Evolutionary conservation across 23 tunicate genomes (phyloP), one percentile per base, ranked within the genome.

Genomic region (Botrylloides violaceus): DNA sequence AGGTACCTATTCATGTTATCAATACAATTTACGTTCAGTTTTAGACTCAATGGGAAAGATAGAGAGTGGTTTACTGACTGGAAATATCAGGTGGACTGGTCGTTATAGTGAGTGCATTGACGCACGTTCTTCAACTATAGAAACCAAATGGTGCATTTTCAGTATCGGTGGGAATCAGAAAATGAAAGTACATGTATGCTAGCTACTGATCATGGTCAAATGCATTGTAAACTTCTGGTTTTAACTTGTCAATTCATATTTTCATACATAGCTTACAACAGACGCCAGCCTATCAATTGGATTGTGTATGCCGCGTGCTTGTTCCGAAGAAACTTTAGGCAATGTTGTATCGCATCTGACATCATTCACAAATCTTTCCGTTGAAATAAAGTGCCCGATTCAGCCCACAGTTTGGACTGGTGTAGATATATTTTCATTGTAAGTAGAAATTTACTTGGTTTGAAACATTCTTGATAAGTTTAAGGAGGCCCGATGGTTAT

Each of bases 331-430:
- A 43, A 43, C 9, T 43, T 43, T 43, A 15, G 53, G 15, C 15
- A 7, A 9, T 43, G 53, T 15, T 7, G 12, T 43, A 43, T 43
- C 53, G 12, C 53, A 9, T 9, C 53, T 43, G 15, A 7, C 53
- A 7, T 9, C 53, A 15, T 43, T 7, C 53, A 15, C 15, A 43
- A 43, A 43, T 43, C 9, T 43, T 43, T 7, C 53, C 9, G 15
- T 43, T 43, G 12, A 43, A 43, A 43, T 15, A 43, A 15, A 43
- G 15, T 43, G 53, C 15, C 53, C 53, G 53, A 15, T 7, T 7
- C 53, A 43, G 15, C 53, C 53, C 15, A 43, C 53, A 43, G 53
- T 43, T 43, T 43, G 53, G 53, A 43, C 53, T 43, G 53, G 53
- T 9, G 15, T 43, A 9, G 53, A 43, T 43, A 43, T 43, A 43